A percentile compares a stretch with the other conserved stretches of the same genome.
phyloP scores from a whole-genome alignment of 2,888 invertebrate genomes.

The Drosophila helvetica region DNA sequence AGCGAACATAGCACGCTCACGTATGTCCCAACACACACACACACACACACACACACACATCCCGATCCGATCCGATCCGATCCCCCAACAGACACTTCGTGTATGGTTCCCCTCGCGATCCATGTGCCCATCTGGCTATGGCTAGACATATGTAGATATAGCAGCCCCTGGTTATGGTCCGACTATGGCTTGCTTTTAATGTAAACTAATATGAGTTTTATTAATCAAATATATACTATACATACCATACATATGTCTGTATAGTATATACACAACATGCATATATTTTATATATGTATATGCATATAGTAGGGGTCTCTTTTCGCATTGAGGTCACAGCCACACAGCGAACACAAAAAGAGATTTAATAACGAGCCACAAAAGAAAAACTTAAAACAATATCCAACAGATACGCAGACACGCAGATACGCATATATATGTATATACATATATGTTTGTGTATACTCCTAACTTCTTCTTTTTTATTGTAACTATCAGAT shows the following conservation, averaged over 20 bases:
- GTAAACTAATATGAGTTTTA: constrained; percentile 48
- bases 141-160: constrained; percentile 16
- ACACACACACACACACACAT: neutral
- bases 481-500: neutral
- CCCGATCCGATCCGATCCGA: neutral
- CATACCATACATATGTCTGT: constrained; percentile 30
- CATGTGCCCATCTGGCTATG: neutral
- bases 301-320: neutral
- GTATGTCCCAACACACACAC: constrained; percentile 40
- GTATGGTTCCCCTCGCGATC: neutral
- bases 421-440: constrained; percentile 1
- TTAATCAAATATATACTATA: constrained; percentile 36
- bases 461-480: no score
- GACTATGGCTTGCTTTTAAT: constrained; percentile 31
- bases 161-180: constrained; percentile 12
- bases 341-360: neutral
- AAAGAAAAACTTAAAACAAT: neutral
- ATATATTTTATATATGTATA: neutral
- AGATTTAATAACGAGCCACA: constrained; percentile 4
- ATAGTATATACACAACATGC: constrained; percentile 46
- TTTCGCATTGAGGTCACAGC: neutral
- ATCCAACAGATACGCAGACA: constrained; percentile 6
- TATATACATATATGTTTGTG: neutral
- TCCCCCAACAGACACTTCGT: neutral
- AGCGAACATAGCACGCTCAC: constrained; percentile 33